phyloP scores from a whole-genome alignment of 2,113 vertebrate species.

The Regulus satrapa region DNA sequence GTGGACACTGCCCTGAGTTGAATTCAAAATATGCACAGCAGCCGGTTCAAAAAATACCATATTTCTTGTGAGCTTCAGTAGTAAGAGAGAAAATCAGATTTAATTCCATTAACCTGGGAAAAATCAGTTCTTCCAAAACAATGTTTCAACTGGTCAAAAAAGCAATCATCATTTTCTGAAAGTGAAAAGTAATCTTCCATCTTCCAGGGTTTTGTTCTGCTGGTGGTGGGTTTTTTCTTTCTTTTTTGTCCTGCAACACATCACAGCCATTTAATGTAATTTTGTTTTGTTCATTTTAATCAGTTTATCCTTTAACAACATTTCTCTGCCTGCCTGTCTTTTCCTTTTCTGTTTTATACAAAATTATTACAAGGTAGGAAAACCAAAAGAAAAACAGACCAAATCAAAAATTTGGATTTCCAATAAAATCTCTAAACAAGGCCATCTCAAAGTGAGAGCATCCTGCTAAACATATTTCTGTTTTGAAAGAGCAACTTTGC shows the following conservation, averaged over 20 bases:
- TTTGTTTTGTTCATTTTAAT: slow-evolving; percentile 17
- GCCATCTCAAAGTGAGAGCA: neutral
- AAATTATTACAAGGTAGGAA: neutral
- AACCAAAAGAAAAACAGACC: neutral
- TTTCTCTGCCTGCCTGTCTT: neutral
- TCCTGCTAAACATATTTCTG: neutral
- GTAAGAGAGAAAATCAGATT: neutral
- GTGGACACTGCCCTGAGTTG: neutral
- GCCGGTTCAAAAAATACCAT: neutral
- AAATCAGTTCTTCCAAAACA: neutral
- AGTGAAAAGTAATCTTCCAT: neutral
- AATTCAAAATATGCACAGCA: neutral
- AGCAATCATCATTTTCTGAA: neutral
- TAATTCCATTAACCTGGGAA: neutral
- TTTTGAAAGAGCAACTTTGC: neutral
- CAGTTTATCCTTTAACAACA: slow-evolving; percentile 2
- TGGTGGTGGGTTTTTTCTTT: neutral
- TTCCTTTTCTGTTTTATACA: neutral
- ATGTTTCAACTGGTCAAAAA: neutral
- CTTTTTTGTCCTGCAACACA: neutral
- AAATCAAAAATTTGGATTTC: neutral
- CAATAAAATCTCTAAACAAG: neutral
- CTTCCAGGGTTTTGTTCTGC: neutral
- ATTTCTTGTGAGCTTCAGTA: neutral
- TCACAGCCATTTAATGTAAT: slow-evolving; percentile 10